Evolutionary conservation across 1,140 invertebrate species (phyloP), one percentile per base, ranked within the genome.

Genomic region (Sarcophaga peregrina): DNA sequence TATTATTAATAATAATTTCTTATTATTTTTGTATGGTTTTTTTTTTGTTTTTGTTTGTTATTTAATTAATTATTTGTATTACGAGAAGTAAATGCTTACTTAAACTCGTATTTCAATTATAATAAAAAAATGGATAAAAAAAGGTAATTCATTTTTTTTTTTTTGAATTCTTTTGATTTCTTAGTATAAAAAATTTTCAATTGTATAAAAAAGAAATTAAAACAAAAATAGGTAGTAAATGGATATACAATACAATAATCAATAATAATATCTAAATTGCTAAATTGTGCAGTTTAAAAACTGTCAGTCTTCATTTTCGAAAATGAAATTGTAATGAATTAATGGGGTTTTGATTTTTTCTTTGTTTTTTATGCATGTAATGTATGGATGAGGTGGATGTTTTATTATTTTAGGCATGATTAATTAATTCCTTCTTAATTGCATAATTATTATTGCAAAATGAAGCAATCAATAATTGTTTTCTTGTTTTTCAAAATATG

Each of bases 301-400:
- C 62, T 68, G 62, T 68, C 62, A 68, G 62, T 68, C 62, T 68
- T 68, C 62, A 68, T 68, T 68, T 68, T 68, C 25, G 62, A 68
- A 20, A 68, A 68, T 68, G 62, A 68, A 68, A 25, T 25, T 9
- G n/a, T 52, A 52, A 52, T 37, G 25, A 37, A 37, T 37, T 37
- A 4, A 37, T 37, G 25, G 1, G n/a, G n/a, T n/a, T n/a, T n/a
- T n/a, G n/a, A n/a, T n/a, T n/a, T n/a, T n/a, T n/a, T n/a, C n/a
- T 2, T 37, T 4, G 25, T 2, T 37, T 37, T 37, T 37, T 37
- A 37, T 37, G 1, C 4, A 37, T 37, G 25, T 37, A 37, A 37
- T 37, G 25, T 37, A 37, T 37, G 4, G 25, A 37, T 37, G 25
- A 37, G 25, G 25, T 37, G 25, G 4, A 37, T 37, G 4, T 37